Evolutionary conservation across 2,888 invertebrate species (phyloP).

Genomic region (Platerodrilus igneus): DNA sequence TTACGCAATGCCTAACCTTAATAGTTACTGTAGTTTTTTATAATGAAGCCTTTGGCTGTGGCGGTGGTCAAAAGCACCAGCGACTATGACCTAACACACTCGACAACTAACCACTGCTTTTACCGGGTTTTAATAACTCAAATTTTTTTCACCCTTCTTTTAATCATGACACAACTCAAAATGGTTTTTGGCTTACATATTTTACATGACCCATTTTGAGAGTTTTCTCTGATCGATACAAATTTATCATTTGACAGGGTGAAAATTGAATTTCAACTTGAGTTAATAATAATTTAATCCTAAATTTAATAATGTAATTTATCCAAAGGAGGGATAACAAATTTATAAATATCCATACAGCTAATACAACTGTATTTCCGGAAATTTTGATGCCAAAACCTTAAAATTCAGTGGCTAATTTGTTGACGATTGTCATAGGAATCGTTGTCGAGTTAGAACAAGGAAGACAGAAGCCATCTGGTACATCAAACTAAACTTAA

Average conservation of each 20-base stretch:
- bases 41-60: conserved; percentile 40
- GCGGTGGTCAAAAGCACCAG: conserved; percentile 44
- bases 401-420: conserved; percentile 40
- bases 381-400: conserved; percentile 49
- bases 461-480: conserved; percentile 50
- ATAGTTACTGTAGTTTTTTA: conserved; percentile 39
- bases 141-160: conserved; percentile 20
- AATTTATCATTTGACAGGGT: no score
- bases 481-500: conserved; percentile 47
- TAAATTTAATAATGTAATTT: conserved; percentile 44
- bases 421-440: conserved; percentile 38
- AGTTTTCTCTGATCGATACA: no score
- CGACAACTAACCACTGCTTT: conserved; percentile 46
- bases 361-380: conserved; percentile 43
- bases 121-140: conserved; percentile 36
- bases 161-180: neutral
- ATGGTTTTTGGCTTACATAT: no score
- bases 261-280: no score
- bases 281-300: conserved; percentile 43
- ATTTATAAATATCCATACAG: conserved; percentile 47
- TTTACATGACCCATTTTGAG: no score
- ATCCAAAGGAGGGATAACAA: conserved; percentile 48
- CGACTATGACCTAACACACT: conserved; percentile 43
- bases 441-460: conserved; percentile 47
- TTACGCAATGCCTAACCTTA: conserved; percentile 47